Base-by-base conservation (phyloP, 2,113 vertebrate species). In the Poeciliopsis prolifica region DNA sequence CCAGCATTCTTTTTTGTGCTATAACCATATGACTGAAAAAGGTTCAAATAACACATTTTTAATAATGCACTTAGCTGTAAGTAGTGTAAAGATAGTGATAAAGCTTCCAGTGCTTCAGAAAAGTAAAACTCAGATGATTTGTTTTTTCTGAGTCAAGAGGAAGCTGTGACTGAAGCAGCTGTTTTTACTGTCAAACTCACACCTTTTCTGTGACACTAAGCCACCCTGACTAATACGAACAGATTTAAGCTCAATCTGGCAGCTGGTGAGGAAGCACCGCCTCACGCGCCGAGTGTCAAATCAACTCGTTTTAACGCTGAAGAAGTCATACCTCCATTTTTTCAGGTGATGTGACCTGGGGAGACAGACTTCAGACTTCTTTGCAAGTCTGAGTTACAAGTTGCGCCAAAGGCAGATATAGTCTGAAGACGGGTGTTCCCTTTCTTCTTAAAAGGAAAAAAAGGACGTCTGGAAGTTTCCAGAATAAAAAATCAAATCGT, bases 271-370 rank as follows among this genome's bases (percentile, higher is more conserved):
- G 77, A 66, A 78, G 86, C 44, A 81, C 24, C 48, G 28, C 70
- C 54, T 81, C 71, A 78, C 74, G 74, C 64, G 74, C 69, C 35
- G 63, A 82, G 70, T 78, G 77, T 85, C 79, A 88, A 77, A 84
- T 74, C 61, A 89, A 87, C 79, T 83, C 1, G 40, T 84, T 82
- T 80, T 76, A 78, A 83, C 77, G 76, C 82, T 70, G 65, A n/a
- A 81, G 62, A 80, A 80, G 68, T 61, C 42, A 61, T 14, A 61
- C 54, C 24, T 26, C 3, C n/a, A 30, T 65, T 24, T 66, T 70
- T 68, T 78, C 66, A 28, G 60, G 37, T n/a, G 54, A 84, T 73
- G 26, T 68, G 67, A 77, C 71, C 28, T 10, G 11, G 61, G 48
- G 12, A 31, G 30, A 4, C 30, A 31, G 30, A 31, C 30, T 31